Base-by-base conservation (phyloP, 2,888 invertebrate genomes). In the Sinodicranocentrus sp. region DNA sequence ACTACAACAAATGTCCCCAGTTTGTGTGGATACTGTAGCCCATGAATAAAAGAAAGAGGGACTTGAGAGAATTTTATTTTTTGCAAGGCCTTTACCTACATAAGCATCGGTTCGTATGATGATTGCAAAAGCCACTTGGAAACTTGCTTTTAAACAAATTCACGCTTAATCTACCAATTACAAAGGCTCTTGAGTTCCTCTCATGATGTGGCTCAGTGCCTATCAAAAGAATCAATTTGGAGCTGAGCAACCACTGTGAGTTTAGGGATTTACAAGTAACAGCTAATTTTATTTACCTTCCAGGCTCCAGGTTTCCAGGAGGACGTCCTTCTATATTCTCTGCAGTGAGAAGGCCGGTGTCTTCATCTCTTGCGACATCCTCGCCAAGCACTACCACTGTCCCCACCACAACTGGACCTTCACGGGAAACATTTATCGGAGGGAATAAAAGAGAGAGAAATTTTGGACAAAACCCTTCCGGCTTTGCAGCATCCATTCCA, bases 271-370 rank as follows among this genome's bases (percentile, higher is more conserved):
- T 39, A 39, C 13, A 13, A 13, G 13, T 39, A 39, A 39, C 13
- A 8, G 13, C 39, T 39, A 39, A 39, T 39, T 39, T 13, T 39
- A 39, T 39, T 73, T 59, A 33, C 28, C 25, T 71, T 52, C 0
- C 76, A 88, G 87, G 87, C 54, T 77, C 88, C 6, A 54, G 88
- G 23, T 89, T 89, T 76, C 89, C 89, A 59, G 85, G 85, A 26
- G 88, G 89, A 17, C 86, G 89, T 23, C 89, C 88, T 10, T 85
- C 85, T 52, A 71, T 83, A 63, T 85, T 79, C 78, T 70, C 79
- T 6, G 68, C 76, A n/a, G 39, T 70, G 63, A 67, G 73, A 33
- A 59, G 82, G 43, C 82, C 82, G 15, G 13, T 65, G 6, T 23
- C 65, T 17, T 23, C 61, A 13, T 28, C n/a, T n/a, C 3, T 61